Evolutionary conservation across 2,113 vertebrate species (phyloP), one percentile per base, ranked within the genome.

Genomic region (Ahaetulla prasina): DNA sequence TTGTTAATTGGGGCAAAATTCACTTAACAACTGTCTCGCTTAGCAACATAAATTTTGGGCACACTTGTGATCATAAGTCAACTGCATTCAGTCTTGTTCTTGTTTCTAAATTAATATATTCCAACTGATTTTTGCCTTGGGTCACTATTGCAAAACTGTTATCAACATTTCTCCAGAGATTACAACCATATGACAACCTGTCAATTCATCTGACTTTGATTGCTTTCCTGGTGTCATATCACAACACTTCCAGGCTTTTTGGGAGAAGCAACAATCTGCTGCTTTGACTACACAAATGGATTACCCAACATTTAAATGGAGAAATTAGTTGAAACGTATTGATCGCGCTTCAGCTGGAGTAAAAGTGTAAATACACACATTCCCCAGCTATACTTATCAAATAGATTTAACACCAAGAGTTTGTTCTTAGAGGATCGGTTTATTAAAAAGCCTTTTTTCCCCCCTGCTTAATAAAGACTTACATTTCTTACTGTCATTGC

Each of bases 221-320:
- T 52, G 57, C 27, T 52, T 49, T 30, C n/a, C 57, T 30, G 2
- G n/a, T 92, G 25, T 20, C 30, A 2, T 94, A 95, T 95, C 92
- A 92, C 74, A 96, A 93, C 94, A 88, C 87, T 90, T 60, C 94
- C 95, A 92, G 95, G 95, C 57, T 95, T 95, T n/a, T 92, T 86
- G 47, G 52, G 94, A 91, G 94, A 90, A 85, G 95, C 92, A 96
- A 94, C 95, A 96, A 93, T 88, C 96, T 93, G 74, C 92, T 95
- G 94, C 89, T 93, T 96, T 96, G 92, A 94, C 91, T 55, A 95
- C 80, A 50, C 63, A 80, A 85, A 91, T 23, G 35, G 95, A 97
- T 96, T 57, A 94, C 95, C 25, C 27, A 93, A 74, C 95, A 93
- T 94, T 95, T 91, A 93, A 96, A 96, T 92, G 92, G 5, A 80